Base-by-base conservation (phyloP, 2,888 invertebrate species). In the Drosophila paranaensis region DNA sequence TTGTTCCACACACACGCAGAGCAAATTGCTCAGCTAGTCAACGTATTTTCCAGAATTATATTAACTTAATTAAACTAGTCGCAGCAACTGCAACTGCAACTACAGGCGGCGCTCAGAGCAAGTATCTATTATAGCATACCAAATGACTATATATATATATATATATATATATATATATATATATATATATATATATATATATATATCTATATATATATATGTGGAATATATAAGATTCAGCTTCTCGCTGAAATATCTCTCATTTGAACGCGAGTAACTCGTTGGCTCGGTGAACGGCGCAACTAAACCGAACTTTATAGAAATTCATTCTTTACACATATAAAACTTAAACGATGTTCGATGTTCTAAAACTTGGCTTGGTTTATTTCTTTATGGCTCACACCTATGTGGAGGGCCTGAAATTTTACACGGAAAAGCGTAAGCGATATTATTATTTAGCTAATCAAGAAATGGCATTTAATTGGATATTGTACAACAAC, bases 341-440 rank as follows among this genome's bases (percentile, higher is more conserved):
- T 11, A 13, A 33, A 11, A 11, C 16, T 33, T 1, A 50, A 13
- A 50, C 50, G 6, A 50, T 50, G 50, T 50, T 50, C 20, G 3
- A 20, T 33, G 33, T 33, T 4, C 13, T 16, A 35, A 6, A 39
- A 50, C 39, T 84, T 80, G 71, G 73, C 40, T 71, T 58, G 35
- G 33, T 61, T 42, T 60, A 60, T 54, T 16, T 25, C 20, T 51
- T 65, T 56, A 25, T n/a, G 16, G 56, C 45, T 11, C 45, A 65
- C 50, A 56, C 30, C 20, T 50, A 64, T 37, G 77, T 74, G 20
- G 48, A 74, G 33, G 46, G 77, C 35, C 74, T 75, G 40, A 74
- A 42, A 30, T 89, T 62, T 50, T 77, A 79, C 48, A 86, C 77
- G 55, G 83, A 84, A 71, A 89, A 88, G 56, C 89, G 88, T 88